phyloP scores from a whole-genome alignment of 2,888 invertebrate genomes.

The Sicus ferrugineus region DNA sequence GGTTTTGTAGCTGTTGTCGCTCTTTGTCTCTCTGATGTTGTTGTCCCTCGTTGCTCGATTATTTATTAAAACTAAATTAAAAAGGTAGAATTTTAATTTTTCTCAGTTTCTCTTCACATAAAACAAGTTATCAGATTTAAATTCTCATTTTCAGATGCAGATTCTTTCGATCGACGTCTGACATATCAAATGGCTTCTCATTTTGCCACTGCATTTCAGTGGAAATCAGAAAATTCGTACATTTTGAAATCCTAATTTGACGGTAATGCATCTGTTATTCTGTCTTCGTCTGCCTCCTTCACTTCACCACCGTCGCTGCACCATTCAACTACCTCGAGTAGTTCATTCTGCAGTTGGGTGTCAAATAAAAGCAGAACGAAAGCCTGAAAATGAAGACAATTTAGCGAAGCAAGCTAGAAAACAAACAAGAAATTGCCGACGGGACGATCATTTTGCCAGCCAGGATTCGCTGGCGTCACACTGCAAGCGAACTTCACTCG shows the following conservation, averaged over 20 bases:
- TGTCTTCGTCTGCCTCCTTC: neutral
- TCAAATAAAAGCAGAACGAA: neutral
- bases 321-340: too few species aligned
- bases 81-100: too few species aligned
- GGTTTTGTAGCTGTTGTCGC: neutral
- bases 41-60: too few species aligned
- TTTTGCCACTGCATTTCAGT: too few species aligned
- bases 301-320: neutral
- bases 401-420: neutral
- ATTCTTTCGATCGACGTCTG: too few species aligned
- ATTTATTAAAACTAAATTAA: too few species aligned
- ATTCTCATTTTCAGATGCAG: too few species aligned
- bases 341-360: too few species aligned
- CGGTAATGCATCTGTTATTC: neutral
- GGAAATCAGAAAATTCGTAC: too few species aligned
- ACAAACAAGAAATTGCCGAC: neutral
- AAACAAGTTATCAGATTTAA: too few species aligned
- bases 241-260: neutral
- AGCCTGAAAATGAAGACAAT: neutral
- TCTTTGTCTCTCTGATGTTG: neutral
- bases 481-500: neutral
- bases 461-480: neutral
- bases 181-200: too few species aligned
- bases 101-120: too few species aligned
- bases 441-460: neutral